A percentile compares a stretch with the other conserved stretches of the same genome.
Conservation (phyloP, 2,797 vertebrate genomes). For the Pipistrellus pygmaeus region DNA sequence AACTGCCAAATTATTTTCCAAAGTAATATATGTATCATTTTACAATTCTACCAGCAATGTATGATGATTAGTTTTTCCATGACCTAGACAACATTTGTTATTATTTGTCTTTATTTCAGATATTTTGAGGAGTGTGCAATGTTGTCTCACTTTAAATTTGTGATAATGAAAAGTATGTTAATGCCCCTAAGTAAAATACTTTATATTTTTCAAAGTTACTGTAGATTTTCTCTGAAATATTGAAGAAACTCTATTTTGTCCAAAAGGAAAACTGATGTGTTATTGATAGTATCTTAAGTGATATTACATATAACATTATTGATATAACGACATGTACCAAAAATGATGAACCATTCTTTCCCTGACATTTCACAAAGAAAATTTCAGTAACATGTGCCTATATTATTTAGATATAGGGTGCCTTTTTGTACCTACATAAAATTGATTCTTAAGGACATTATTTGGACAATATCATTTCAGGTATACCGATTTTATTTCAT, state of each 20-base stretch:
- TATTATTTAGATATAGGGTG: neutral
- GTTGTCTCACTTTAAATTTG: neutral
- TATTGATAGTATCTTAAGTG: conserved; percentile 44
- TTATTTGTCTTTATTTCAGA: neutral
- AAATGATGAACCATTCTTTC: neutral
- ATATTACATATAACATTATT: neutral
- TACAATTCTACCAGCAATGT: neutral
- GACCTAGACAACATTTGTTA: neutral
- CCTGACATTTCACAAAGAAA: neutral
- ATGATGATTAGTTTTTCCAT: neutral
- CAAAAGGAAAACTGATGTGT: conserved; percentile 62
- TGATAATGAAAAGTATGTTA: neutral
- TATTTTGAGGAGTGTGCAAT: neutral
- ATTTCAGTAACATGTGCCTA: neutral
- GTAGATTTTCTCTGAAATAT: neutral
- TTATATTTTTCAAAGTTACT: neutral
- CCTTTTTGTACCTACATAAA: neutral
- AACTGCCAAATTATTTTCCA: neutral
- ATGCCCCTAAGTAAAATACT: neutral
- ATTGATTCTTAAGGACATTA: neutral
- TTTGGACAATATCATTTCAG: neutral
- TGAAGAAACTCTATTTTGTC: conserved; percentile 78
- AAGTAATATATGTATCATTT: neutral
- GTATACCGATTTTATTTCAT: neutral
- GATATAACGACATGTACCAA: neutral